Evolutionary conservation across 1,140 invertebrate species (phyloP), one percentile per base, ranked within the genome.

Genomic region (Arion vulgaris): DNA sequence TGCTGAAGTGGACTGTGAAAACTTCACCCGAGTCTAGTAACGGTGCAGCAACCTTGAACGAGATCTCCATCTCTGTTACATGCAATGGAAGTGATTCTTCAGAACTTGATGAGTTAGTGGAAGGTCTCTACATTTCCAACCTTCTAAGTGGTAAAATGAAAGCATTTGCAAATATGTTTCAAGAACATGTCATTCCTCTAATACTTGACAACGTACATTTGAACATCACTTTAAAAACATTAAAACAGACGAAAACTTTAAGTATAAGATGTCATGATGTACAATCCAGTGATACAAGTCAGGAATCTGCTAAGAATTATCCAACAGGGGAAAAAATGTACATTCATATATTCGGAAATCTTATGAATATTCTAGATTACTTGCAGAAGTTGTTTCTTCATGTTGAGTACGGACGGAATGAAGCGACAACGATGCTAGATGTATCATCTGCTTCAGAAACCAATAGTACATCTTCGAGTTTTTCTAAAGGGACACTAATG

Each of bases 401-500:
- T 80, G 38, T 62, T 53, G 80, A 74, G 7, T 73, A 73, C 53
- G 49, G 34, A 4, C 4, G 26, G 5, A 1, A 71, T 28, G 71
- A 72, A 57, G 26, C 5, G 13, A 17, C 13, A 45, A 26, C 57
- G 11, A 5, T 1, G 45, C 15, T 26, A 2, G 23, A 11, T 15
- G 5, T n/a, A 9, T 41, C 78, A 0, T 17, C 17, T 2, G 34
- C 23, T 36, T 15, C 13, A 11, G 5, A 23, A 17, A 34, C 86
- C 11, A 51, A 39, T 36, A 32, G 85, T 7, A 49, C 28, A 13
- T 53, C n/a, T 53, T 86, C 90, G 7, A 89, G 94, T 66, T 88
- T 91, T 2, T 90, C 93, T 2, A 90, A 94, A 0, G 88, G 93
- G 28, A 93, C 93, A 28, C 91, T 96, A 19, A 93, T 96, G 83